These are phyloP conservation scores for Plebejus melissa DNA, from an alignment of 2,888 invertebrate species.

Conservation along the genomic window DNA sequence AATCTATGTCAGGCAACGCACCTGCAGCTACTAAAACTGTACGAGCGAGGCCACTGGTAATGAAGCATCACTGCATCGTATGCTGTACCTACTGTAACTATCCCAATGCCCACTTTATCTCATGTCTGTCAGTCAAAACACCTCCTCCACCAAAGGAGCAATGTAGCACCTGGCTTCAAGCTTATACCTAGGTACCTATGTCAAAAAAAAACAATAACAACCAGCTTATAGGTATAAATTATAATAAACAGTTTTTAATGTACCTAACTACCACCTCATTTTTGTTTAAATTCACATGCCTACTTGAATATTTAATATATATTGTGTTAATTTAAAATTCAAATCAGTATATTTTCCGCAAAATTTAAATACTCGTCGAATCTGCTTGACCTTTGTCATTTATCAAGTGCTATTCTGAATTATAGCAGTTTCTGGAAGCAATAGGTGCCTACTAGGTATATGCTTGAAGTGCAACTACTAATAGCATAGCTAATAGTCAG, in stretches of 20 bases:
- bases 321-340: neutral
- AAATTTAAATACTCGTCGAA: conserved; percentile 5
- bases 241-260: neutral
- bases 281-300: neutral
- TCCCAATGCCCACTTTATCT: no score
- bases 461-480: no score
- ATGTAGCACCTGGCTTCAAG: no score
- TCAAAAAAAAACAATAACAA: neutral
- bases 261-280: neutral
- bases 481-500: no score
- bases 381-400: conserved; percentile 2
- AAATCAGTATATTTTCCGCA: conserved; percentile 11
- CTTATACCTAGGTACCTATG: no score
- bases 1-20: no score
- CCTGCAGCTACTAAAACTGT: no score
- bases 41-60: no score
- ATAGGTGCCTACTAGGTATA: neutral
- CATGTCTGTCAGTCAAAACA: no score
- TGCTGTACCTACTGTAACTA: no score
- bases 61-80: no score
- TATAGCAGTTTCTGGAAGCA: neutral
- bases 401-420: conserved; percentile 7
- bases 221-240: neutral
- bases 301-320: conserved; percentile 4
- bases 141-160: no score